Conservation (phyloP, 35 echinoderm and acorn worm species). For the Diadema setosum region DNA sequence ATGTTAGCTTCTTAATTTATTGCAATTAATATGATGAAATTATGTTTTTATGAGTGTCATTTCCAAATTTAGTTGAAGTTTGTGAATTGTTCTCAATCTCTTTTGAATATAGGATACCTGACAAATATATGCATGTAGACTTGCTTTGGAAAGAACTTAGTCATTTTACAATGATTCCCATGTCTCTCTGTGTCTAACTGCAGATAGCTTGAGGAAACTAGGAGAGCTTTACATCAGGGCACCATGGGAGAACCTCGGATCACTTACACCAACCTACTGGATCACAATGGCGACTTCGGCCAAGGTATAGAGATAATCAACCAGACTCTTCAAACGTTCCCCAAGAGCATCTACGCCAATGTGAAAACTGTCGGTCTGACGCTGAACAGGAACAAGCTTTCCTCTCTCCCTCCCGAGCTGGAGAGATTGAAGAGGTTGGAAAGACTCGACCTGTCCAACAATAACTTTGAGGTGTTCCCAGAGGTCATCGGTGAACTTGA, state of each 20-base stretch:
- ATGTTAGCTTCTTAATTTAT: too few species aligned
- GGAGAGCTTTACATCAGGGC: too few species aligned
- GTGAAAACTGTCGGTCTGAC: slow-evolving; percentile 20
- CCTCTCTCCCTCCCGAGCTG: slow-evolving; percentile 43
- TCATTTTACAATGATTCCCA: too few species aligned
- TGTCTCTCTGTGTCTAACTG: too few species aligned
- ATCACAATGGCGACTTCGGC: slow-evolving; percentile 38
- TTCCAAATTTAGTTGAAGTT: too few species aligned
- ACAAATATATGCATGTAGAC: too few species aligned
- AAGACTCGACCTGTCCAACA: slow-evolving; percentile 55
- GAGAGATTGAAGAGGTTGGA: slow-evolving; percentile 55
- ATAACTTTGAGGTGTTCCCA: slow-evolving; percentile 68
- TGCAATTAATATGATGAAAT: too few species aligned
- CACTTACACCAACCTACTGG: not conserved
- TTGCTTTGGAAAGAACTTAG: too few species aligned
- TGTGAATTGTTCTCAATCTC: too few species aligned
- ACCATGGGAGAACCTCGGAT: not conserved
- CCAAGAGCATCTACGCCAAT: slow-evolving; percentile 2
- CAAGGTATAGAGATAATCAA: slow-evolving; percentile 2
- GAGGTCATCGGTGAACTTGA: slow-evolving; percentile 68
- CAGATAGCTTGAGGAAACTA: too few species aligned
- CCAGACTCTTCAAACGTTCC: not conserved
- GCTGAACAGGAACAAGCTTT: slow-evolving; percentile 58
- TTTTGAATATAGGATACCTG: too few species aligned
- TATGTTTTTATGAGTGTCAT: too few species aligned